These are phyloP conservation scores for Oryctes rhinoceros DNA, from an alignment of 1,140 invertebrate species.

Conservation along the genomic window DNA sequence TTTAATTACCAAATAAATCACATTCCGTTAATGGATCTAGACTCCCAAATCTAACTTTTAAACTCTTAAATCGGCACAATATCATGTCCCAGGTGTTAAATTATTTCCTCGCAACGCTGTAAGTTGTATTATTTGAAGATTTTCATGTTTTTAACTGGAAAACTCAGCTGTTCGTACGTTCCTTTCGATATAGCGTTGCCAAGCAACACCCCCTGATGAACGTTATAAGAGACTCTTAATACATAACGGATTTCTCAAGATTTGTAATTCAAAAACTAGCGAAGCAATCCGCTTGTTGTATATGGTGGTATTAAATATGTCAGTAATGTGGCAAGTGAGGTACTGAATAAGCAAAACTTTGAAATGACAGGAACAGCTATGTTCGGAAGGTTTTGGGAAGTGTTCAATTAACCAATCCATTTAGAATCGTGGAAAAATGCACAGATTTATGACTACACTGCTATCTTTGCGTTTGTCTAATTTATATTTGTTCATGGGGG, in stretches of 20 bases:
- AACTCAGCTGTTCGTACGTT: conserved; percentile 44
- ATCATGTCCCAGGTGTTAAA: conserved; percentile 29
- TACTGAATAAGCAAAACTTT: not conserved
- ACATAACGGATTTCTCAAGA: conserved; percentile 52
- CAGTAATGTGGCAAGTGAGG: not conserved
- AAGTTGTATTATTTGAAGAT: conserved; percentile 47
- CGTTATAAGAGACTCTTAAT: conserved; percentile 49
- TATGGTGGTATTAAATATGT: not conserved
- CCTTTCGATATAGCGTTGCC: conserved; percentile 50
- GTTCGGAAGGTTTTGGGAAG: too few species aligned
- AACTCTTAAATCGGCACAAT: not conserved
- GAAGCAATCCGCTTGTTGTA: conserved; percentile 16
- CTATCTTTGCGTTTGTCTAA: too few species aligned
- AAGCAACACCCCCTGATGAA: conserved; percentile 50
- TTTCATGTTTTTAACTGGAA: conserved; percentile 48
- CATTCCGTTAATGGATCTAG: not conserved
- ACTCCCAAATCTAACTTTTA: too few species aligned
- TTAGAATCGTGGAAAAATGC: too few species aligned
- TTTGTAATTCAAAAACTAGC: conserved; percentile 50
- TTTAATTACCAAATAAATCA: not conserved
- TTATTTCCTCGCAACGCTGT: conserved; percentile 35
- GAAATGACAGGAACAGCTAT: too few species aligned
- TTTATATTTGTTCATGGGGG: too few species aligned
- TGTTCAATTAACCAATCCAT: too few species aligned
- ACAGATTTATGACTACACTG: too few species aligned